Percentiles rank a stretch among this genome's conserved stretches.
These are phyloP conservation scores for Malacoraja senta DNA, from an alignment of 2,797 vertebrate genomes.

Conservation along the genomic window DNA sequence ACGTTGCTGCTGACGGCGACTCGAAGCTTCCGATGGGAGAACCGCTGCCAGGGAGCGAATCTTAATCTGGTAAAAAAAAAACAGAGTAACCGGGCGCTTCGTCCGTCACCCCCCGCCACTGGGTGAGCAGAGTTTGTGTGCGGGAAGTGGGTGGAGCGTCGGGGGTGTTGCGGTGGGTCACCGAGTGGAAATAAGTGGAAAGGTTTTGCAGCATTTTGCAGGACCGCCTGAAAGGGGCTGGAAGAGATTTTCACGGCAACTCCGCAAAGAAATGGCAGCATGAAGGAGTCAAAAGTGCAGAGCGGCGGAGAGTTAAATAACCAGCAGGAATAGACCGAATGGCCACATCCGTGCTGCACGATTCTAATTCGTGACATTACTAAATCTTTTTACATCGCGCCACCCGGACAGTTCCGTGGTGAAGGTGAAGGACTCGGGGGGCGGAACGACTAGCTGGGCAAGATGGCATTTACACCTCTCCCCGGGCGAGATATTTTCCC, in stretches of 20 bases:
- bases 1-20: no score
- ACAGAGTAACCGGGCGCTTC: not conserved
- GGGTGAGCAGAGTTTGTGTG: no score
- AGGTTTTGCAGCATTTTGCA: not conserved
- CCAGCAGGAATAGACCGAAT: not conserved
- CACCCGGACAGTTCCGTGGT: not conserved
- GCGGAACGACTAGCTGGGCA: no score
- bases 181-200: not conserved
- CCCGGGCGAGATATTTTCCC: not conserved
- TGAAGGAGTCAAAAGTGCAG: not conserved
- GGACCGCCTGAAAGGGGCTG: not conserved
- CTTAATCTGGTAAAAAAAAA: not conserved
- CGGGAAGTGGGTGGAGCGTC: not conserved
- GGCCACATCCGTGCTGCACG: not conserved
- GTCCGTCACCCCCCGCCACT: no score
- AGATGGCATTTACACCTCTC: not conserved
- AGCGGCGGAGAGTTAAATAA: not conserved
- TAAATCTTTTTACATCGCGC: not conserved
- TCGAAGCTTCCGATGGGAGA: not conserved
- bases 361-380: not conserved
- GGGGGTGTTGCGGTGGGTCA: no score
- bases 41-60: not conserved
- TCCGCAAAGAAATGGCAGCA: not conserved
- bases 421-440: no score
- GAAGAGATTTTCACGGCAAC: not conserved